Base-by-base conservation (phyloP, 2,888 invertebrate species). In the Branchellion lobata region DNA sequence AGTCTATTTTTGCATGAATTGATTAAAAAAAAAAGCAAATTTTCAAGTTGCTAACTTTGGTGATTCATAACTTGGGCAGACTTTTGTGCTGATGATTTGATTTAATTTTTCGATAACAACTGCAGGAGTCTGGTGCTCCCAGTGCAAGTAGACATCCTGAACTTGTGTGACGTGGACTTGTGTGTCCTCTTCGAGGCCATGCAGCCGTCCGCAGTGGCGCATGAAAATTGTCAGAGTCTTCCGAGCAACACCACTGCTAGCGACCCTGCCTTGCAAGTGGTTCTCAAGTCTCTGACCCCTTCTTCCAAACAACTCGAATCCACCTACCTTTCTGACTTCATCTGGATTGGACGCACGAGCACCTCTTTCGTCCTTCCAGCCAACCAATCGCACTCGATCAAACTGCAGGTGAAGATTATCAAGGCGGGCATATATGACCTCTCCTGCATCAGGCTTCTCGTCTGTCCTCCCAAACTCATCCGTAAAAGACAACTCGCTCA, bases 401-500 rank as follows among this genome's bases (percentile, higher is more conserved):
- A n/a, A 11, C 47, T 75, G 24, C 40, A 75, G 29, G 75, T 53
- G 21, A 75, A 51, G 31, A 51, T 75, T 29, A 31, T n/a, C 53
- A 31, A 75, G 33, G 53, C 75, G 1, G 75, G 75, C 24, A 75
- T 75, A 18, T 75, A 53, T 29, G 75, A 75, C 33, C 33, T 75
- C 27, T 51, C 47, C 27, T 53, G 29, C 29, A 53, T 75, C 31
- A 47, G 27, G n/a, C 3, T 51, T 21, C 51, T 5, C 51, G 75
- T 53, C 33, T 75, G 47, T 47, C 1, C 29, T 14, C 61, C 21
- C 11, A 57, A 57, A 24, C 61, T 57, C 5, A 3, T 57, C 11
- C 61, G 21, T 5, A 57, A 24, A n/a, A 57, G 24, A 57, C n/a
- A 57, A 5, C n/a, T 14, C 3, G 61, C 3, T n/a, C 21, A 5